These are phyloP conservation scores for Zaprionus capensis DNA, from an alignment of 1,140 invertebrate species.

Conservation along the genomic window DNA sequence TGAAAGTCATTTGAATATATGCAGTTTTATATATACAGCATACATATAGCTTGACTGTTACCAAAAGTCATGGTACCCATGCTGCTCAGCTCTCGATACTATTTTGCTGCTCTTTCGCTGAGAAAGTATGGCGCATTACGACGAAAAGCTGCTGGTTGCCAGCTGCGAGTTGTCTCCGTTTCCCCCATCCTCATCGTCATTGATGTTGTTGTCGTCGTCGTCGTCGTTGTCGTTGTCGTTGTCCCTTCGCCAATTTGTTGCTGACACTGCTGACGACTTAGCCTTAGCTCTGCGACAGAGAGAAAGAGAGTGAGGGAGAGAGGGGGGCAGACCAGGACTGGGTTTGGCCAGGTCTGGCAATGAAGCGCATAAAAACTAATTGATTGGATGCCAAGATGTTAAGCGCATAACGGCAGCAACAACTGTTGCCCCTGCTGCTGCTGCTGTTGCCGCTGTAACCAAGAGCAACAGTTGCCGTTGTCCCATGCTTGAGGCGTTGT, in stretches of 20 bases:
- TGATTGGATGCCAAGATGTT: slow-evolving; percentile 82
- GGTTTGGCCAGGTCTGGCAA: slow-evolving; percentile 67
- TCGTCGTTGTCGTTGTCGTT: slow-evolving; percentile 32
- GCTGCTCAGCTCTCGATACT: slow-evolving; percentile 46
- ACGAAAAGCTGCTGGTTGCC: slow-evolving; percentile 65
- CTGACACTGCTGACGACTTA: slow-evolving; percentile 66
- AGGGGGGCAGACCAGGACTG: slow-evolving; percentile 9
- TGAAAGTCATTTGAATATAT: slow-evolving; percentile 80
- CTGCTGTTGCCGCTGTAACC: slow-evolving; percentile 38
- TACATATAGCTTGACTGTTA: slow-evolving; percentile 14
- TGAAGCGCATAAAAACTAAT: slow-evolving; percentile 80
- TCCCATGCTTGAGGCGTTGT: slow-evolving; percentile 55
- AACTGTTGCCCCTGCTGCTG: slow-evolving; percentile 43
- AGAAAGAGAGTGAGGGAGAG: neutral
- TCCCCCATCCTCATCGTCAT: slow-evolving; percentile 27
- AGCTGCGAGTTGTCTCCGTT: slow-evolving; percentile 30
- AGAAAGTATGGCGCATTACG: slow-evolving; percentile 67
- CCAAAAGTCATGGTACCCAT: slow-evolving; percentile 18
- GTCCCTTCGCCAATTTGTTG: slow-evolving; percentile 79
- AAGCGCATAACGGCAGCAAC: slow-evolving; percentile 76
- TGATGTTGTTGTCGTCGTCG: slow-evolving; percentile 45
- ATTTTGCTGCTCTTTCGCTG: slow-evolving; percentile 45
- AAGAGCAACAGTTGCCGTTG: slow-evolving; percentile 47
- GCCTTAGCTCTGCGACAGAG: slow-evolving; percentile 23
- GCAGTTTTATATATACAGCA: slow-evolving; percentile 29